phyloP scores from a whole-genome alignment of 2,888 invertebrate species.

The Pachymerium ferrugineum region DNA sequence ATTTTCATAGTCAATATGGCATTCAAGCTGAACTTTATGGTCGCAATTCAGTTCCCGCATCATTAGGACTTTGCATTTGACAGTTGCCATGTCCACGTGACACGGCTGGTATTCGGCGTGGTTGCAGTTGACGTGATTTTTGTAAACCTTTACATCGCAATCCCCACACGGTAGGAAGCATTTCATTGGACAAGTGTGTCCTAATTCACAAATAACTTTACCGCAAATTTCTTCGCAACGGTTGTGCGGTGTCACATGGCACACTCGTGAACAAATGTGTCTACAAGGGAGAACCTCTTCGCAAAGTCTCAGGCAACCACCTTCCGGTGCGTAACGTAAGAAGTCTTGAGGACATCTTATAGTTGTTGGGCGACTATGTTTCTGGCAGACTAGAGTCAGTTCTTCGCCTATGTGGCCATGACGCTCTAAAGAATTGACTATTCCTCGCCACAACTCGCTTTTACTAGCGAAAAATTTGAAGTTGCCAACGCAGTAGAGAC shows the following conservation, averaged over 20 bases:
- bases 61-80: background rate
- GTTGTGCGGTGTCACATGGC: constrained; percentile 16
- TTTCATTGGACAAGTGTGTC: constrained; percentile 40
- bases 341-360: background rate
- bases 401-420: background rate
- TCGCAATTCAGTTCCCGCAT: background rate
- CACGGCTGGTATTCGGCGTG: constrained; percentile 15
- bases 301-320: constrained; percentile 15
- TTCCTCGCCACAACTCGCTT: constrained; percentile 23
- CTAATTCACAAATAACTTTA: constrained; percentile 1
- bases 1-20: background rate
- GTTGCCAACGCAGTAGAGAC: constrained; percentile 70
- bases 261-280: constrained; percentile 37
- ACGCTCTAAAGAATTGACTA: background rate
- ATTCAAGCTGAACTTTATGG: constrained; percentile 3
- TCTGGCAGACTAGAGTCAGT: background rate
- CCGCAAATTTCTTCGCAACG: constrained; percentile 40
- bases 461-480: constrained; percentile 41
- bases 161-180: constrained; percentile 42
- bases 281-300: constrained; percentile 42
- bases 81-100: background rate
- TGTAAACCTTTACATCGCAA: constrained; percentile 41
- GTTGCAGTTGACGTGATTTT: constrained; percentile 41
- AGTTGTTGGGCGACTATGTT: background rate
- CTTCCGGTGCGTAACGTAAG: background rate